These are phyloP conservation scores for Morbakka virulenta DNA, from an alignment of 30 jellyfish, hydroid and myxozoan species.

Conservation along the genomic window DNA sequence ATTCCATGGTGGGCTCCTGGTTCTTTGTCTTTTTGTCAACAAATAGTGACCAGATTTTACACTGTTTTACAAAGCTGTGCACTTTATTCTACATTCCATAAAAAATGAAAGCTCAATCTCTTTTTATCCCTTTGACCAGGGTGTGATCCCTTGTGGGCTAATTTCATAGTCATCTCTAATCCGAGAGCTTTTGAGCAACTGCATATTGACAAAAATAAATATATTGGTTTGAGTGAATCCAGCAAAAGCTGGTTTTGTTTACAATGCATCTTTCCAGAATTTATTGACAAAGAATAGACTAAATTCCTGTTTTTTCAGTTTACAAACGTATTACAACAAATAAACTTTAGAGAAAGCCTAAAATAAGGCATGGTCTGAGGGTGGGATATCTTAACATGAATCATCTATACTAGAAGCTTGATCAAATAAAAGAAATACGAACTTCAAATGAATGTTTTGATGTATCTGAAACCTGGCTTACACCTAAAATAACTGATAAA, in stretches of 20 bases:
- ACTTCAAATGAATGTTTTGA: constrained; percentile 22
- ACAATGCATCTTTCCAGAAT: neutral
- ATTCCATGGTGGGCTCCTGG: no score
- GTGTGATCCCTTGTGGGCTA: no score
- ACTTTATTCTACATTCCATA: no score
- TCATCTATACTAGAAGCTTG: constrained; percentile 35
- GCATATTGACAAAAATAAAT: neutral
- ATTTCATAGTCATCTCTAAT: no score
- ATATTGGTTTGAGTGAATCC: neutral
- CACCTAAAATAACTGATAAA: constrained; percentile 22
- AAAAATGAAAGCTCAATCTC: no score
- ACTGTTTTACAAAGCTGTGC: no score
- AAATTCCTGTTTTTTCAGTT: constrained; percentile 34
- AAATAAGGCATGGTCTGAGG: constrained; percentile 32
- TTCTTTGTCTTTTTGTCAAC: no score
- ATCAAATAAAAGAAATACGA: constrained; percentile 12
- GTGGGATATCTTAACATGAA: constrained; percentile 45
- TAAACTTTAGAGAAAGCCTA: constrained; percentile 24
- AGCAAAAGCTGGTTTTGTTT: neutral
- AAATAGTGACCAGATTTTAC: no score
- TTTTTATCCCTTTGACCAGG: no score
- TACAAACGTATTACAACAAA: neutral
- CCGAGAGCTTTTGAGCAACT: no score
- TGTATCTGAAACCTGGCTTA: constrained; percentile 51
- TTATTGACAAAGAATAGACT: neutral